Base-by-base conservation (phyloP, 2,888 invertebrate genomes). In the Rhimphoctona megacephalus region DNA sequence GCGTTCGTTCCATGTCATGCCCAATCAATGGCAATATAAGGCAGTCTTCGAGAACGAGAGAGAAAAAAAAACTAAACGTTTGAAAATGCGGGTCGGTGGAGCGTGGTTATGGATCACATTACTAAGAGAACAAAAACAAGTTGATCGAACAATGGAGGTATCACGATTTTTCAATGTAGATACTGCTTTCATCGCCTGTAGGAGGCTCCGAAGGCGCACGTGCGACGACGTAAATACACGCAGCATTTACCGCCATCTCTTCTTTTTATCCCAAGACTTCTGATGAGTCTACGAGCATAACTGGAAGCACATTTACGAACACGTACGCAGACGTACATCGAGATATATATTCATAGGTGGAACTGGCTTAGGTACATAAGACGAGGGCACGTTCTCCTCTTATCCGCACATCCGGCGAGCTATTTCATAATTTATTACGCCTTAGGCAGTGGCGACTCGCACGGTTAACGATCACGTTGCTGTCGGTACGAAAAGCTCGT, bases 361-460 rank as follows among this genome's bases (percentile, higher is more conserved):
- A 36, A 80, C 70, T 57, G 54, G 46, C 46, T 74, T 79, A 43
- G 64, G 72, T 52, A 43, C 54, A 69, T 52, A 74, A 61, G 61
- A 43, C 25, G 52, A 30, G 25, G 54, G 69, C 82, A 73, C 69
- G 67, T 67, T 82, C 74, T 46, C 70, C 79, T 79, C 76, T 83
- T 80, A 83, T 83, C 82, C 85, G 76, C 33, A 64, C 74, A 83
- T 85, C 82, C 83, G 79, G 83, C 66, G 76, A 80, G 79, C 81
- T 74, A 64, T 85, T 85, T 79, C 81, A 67, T 82, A 85, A 87
- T 85, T 87, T 87, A 87, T 81, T 69, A 74, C 39, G 69, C 81
- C 76, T 64, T 46, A 14, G 77, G 72, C 77, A 72, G 17, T 25
- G 72, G 57, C 52, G 46, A 54, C 67, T 61, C 74, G 73, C 73